Base-by-base conservation (phyloP, 2,113 vertebrate genomes). In the Centrocercus urophasianus region DNA sequence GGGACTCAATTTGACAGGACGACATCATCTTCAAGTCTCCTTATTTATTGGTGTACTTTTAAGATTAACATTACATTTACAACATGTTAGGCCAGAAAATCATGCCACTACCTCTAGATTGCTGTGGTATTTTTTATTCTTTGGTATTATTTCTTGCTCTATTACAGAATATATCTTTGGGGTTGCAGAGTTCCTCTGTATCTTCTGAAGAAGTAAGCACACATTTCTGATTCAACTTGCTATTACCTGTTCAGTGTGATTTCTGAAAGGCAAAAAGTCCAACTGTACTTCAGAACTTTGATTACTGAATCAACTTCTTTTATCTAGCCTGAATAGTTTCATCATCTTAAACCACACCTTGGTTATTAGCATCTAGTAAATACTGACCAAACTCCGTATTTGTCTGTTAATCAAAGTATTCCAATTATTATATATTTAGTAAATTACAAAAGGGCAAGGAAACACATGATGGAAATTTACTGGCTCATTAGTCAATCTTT, bases 291-390 rank as follows among this genome's bases (percentile, higher is more conserved):
- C 69, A 45, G 71, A 87, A 8, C 30, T 86, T 87, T 74, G 72
- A 74, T 88, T 96, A 86, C 43, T 60, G 65, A 95, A 91, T 88
- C 84, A 86, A n/a, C 91, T 95, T 66, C 82, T 93, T 95, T 83
- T 65, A 11, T 80, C 60, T 52, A n/a, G 27, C 48, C 67, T 54
- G 21, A 81, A 93, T 71, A 28, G 15, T 69, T 91, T 64, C 24
- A 65, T 71, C 72, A 61, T 9, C 73, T 91, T 36, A 45, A 71
- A 15, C 34, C 81, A 83, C 25, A 5, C 17, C 8, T 56, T 45
- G 22, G 22, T 74, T 88, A 36, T 27, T 56, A 75, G 30, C 65
- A 82, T 4, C 25, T 43, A 13, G 67, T 48, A 64, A 52, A 60
- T 12, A 43, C 52, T 85, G 59, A 81, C 79, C n/a, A 57, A 28